Base-by-base conservation (phyloP, 2,797 vertebrate species). In the Sebastes diploproa region DNA sequence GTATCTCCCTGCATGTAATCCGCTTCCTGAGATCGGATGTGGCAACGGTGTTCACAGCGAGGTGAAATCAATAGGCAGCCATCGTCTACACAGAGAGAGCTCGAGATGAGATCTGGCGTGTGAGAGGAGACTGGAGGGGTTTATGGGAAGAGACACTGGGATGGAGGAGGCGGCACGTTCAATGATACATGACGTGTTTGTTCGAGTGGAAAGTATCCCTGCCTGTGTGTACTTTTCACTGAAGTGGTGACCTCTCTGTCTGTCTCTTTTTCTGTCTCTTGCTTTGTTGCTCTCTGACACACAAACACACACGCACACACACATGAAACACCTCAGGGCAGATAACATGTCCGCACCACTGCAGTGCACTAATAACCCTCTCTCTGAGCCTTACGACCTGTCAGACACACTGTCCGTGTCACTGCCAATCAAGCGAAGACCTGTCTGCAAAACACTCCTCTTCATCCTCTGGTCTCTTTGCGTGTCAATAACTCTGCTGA, bases 11-110 rank as follows among this genome's bases (percentile, higher is more conserved):
- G 78, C 66, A 29, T 82, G 85, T 83, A 83, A 85, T 84, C 81
- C 83, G 85, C 89, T 89, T 92, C 89, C 88, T 86, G 86, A 60
- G 71, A 72, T 86, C n/a, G 78, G 86, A 92, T 86, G 84, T 81
- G 84, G 82, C 59, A 75, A 69, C 72, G 75, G 83, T 80, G 81
- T 80, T 83, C 75, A 34, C 82, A 66, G 76, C 18, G 16, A 88
- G 85, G 79, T 76, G 71, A 73, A 90, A 92, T 94, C 92, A 78
- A 91, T 93, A 75, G 77, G 14, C 62, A 63, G 74, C 56, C 75
- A 55, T 60, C 13, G 25, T 72, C 61, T 70, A 64, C 34, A 22
- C 75, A 62, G 61, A 68, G 36, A 80, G 36, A 80, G 81, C 81
- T 77, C 1, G 10, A 78, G 85, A 86, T 78, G 79, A 86, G 75